Percentiles rank a stretch among this genome's conserved stretches.
Evolutionary conservation across 1,140 invertebrate species (phyloP).

Genomic region (Euschistus heros): DNA sequence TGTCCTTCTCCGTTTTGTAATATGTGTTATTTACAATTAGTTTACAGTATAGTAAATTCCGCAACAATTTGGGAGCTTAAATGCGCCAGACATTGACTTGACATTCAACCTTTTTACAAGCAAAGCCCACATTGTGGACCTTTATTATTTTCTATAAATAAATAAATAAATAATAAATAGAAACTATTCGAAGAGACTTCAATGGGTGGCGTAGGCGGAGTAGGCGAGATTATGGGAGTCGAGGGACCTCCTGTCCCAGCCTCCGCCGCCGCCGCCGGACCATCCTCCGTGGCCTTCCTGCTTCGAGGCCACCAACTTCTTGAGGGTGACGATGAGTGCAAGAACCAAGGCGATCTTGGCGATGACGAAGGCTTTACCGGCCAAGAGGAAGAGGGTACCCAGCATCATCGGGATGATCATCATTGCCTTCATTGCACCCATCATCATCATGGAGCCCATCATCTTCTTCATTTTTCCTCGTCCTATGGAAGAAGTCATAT

Average conservation of each 20-base stretch:
- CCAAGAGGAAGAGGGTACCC: conserved; percentile 57
- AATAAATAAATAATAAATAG: no score
- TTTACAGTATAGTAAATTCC: no score
- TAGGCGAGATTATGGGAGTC: conserved; percentile 59
- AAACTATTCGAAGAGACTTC: conserved; percentile 32
- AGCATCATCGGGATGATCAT: conserved; percentile 59
- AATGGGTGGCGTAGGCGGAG: conserved; percentile 44
- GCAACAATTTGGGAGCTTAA: no score
- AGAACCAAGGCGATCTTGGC: conserved; percentile 64
- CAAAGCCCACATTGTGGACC: no score
- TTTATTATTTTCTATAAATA: no score
- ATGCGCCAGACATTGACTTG: no score
- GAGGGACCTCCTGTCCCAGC: conserved; percentile 49
- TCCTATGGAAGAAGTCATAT: conserved; percentile 29
- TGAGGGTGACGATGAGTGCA: conserved; percentile 62
- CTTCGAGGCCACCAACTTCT: conserved; percentile 50
- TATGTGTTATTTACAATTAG: no score
- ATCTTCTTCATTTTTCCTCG: conserved; percentile 42
- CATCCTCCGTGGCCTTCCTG: conserved; percentile 27
- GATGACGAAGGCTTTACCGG: conserved; percentile 61
- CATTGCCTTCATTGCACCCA: conserved; percentile 52
- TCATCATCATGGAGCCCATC: conserved; percentile 46
- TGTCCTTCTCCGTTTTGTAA: no score
- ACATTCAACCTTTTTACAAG: no score
- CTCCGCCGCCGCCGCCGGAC: conserved; percentile 35